These are phyloP conservation scores for Gila robusta DNA, from an alignment of 2,797 vertebrate genomes.

Conservation along the genomic window DNA sequence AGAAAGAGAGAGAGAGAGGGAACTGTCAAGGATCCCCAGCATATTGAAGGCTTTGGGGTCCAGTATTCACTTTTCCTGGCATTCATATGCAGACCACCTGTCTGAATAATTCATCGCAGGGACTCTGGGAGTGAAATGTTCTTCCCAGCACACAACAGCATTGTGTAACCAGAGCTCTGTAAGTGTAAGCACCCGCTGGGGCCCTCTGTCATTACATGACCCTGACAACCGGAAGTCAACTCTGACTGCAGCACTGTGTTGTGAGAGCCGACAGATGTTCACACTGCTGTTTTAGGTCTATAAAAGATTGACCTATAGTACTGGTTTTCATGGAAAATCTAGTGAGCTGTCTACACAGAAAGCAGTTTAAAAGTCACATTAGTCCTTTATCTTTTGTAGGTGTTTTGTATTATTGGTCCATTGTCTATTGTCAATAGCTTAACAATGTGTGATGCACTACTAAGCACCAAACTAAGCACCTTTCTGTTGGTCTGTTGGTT, in stretches of 20 bases:
- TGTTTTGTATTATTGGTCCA: background rate
- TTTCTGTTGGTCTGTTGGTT: background rate
- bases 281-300: background rate
- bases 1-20: no score
- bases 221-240: background rate
- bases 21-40: constrained; percentile 25
- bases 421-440: background rate
- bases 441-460: background rate
- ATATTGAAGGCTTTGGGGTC: constrained; percentile 19
- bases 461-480: background rate
- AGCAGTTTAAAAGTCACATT: background rate
- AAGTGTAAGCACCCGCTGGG: background rate
- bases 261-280: constrained; percentile 24
- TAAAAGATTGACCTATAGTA: background rate
- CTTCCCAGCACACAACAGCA: constrained; percentile 23
- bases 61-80: constrained; percentile 38
- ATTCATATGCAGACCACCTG: constrained; percentile 29
- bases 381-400: background rate
- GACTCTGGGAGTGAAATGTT: constrained; percentile 27
- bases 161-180: constrained; percentile 16
- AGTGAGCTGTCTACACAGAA: background rate
- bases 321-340: background rate
- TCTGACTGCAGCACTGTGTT: background rate
- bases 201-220: constrained; percentile 5
- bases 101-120: constrained; percentile 54